Evolutionary conservation across 2,888 invertebrate genomes (phyloP), one percentile per base, ranked within the genome.

Genomic region (Perithous albicinctus): DNA sequence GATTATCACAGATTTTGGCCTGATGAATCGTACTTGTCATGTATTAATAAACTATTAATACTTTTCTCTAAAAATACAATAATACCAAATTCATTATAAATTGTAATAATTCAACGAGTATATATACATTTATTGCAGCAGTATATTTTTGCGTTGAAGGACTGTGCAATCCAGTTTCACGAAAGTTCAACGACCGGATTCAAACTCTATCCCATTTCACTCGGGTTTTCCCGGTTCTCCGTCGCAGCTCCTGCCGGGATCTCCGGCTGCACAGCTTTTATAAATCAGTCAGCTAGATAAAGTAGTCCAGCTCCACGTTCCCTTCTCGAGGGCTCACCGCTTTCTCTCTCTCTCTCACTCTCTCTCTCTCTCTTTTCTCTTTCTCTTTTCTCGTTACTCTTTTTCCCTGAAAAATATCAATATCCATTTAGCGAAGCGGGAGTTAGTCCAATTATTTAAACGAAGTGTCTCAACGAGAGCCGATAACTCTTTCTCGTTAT

Each of bases 211-310:
- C 43, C 63, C 48, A 63, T 74, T 75, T 74, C 43, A 48, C 63
- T 75, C 56, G 54, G 66, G 46, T 75, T 82, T 78, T 72, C 59
- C 82, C 51, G 78, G 75, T 78, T 26, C 70, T 74, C 64, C 43
- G 75, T 66, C 51, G 70, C 35, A 18, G 51, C 64, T 70, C 74
- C 26, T 48, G 74, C 67, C 69, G 73, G 74, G 56, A 82, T 56
- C 75, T 72, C 75, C 75, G 78, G 61, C 64, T 75, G 66, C 70
- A 32, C 75, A 72, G 75, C 75, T 78, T 82, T 82, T 82, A 82
- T 78, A 82, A 82, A 82, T 78, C 78, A 82, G 78, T 82, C 75
- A 75, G 75, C 66, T 74, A 66, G 74, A 76, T 54, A 67, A 63
- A 80, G 59, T 59, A 77, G 59, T 70, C 35, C 78, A 29, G 56